Base-by-base conservation (phyloP, 2,113 vertebrate species). In the Saguinus imperator region DNA sequence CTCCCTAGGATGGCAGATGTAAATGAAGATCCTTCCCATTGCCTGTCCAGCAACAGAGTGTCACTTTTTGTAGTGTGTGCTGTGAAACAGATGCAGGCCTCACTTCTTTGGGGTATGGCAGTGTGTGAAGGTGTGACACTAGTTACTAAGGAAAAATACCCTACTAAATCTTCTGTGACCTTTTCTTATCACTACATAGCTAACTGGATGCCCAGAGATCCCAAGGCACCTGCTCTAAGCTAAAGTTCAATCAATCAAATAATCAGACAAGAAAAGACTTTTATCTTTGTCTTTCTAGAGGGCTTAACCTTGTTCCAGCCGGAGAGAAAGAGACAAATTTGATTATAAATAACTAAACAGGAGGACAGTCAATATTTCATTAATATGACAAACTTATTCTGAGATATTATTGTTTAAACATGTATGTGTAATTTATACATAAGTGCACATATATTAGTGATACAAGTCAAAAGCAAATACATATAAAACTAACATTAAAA, bases 1-100 rank as follows among this genome's bases (percentile, higher is more conserved):
- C 14, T 68, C 11, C 7, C 0, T 4, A 12, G 43, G 45, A 8
- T 1, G 8, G 10, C 45, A 52, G 18, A 55, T 40, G 2, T 5
- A 25, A 73, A 17, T 3, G 17, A 40, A n/a, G 58, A 40, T 0
- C 4, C 61, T 72, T 37, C 17, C 29, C 11, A 16, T 32, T 61
- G 29, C 3, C 76, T 48, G 9, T 18, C 32, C 25, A 48, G 35
- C 8, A 35, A 37, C 0, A 6, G 0, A n/a, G 17, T 27, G 9
- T 4, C 1, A 29, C 13, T 72, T 50, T 21, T 14, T 14, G 13
- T 20, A 61, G 16, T 40, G 8, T 86, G 37, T 57, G 18, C 40
- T 57, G 1, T 43, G 55, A 88, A 45, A 55, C 37, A 75, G 48
- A 76, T 7, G 14, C 27, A 3, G 5, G 12, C 11, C 9, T 35